A percentile compares a stretch with the other conserved stretches of the same genome.
Conservation (phyloP, 2,113 vertebrate genomes). For the Cynopterus brachyotis region DNA sequence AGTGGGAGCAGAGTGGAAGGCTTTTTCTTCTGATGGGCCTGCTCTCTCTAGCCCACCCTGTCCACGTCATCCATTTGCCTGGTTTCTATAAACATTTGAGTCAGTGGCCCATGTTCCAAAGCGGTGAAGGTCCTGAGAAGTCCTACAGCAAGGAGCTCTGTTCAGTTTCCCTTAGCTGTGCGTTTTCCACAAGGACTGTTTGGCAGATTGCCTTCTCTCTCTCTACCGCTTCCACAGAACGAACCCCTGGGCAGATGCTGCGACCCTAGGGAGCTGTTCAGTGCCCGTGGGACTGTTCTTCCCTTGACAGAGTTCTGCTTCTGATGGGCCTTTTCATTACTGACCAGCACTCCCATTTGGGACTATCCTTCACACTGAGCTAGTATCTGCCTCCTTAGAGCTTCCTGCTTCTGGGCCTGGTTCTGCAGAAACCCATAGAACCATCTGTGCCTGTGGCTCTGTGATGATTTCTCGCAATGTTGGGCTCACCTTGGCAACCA, state of each 20-base stretch:
- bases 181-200: neutral
- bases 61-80: neutral
- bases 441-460: no score
- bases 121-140: neutral
- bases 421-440: neutral
- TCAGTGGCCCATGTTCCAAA: neutral
- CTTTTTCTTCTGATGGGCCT: neutral
- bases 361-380: neutral
- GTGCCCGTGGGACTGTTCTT: neutral
- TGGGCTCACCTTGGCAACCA: neutral
- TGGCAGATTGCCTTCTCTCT: neutral
- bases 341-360: neutral
- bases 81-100: neutral
- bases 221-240: neutral
- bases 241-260: neutral
- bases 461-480: accelerated
- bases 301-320: neutral
- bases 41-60: no score
- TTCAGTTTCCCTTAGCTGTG: neutral
- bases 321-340: accelerated
- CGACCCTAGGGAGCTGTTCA: neutral
- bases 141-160: neutral
- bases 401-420: neutral
- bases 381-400: neutral
- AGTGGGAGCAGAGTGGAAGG: neutral